These are phyloP conservation scores for Caenorhabditis becei DNA, from an alignment of 2,888 invertebrate species.

Conservation along the genomic window DNA sequence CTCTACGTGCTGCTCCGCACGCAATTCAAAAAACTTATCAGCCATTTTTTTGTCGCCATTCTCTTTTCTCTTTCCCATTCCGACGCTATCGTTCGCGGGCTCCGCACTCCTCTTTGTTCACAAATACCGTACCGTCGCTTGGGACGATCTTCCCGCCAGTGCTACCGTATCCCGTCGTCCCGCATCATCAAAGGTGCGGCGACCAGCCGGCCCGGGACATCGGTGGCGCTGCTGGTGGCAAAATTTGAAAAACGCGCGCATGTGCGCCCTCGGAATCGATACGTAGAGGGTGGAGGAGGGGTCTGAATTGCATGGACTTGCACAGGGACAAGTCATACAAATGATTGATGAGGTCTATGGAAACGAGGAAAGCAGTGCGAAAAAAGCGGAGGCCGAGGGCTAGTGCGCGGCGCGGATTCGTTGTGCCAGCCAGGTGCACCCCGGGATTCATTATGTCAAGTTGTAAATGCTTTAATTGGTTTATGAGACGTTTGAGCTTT, in stretches of 20 bases:
- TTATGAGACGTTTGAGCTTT: conserved; percentile 40
- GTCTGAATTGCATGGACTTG: conserved; percentile 46
- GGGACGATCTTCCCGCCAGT: neutral
- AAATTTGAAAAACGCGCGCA: conserved; percentile 51
- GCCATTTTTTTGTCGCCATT: conserved; percentile 30
- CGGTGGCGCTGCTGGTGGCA: neutral
- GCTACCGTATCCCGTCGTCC: conserved; percentile 25
- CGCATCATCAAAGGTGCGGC: neutral
- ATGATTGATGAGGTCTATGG: conserved; percentile 64
- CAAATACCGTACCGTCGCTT: conserved; percentile 30
- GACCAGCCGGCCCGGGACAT: conserved; percentile 26
- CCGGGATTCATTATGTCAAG: conserved; percentile 45
- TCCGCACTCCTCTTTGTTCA: neutral
- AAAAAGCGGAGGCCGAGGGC: conserved; percentile 1
- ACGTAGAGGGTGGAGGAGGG: conserved; percentile 4
- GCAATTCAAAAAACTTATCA: conserved; percentile 46
- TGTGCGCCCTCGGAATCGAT: conserved; percentile 29
- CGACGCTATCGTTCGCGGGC: conserved; percentile 1
- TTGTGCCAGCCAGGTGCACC: conserved; percentile 40
- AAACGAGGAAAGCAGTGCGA: conserved; percentile 23
- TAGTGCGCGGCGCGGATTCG: conserved; percentile 11
- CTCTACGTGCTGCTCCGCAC: conserved; percentile 31
- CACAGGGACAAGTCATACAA: conserved; percentile 62
- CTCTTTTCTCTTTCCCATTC: neutral
- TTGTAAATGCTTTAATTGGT: conserved; percentile 54